A percentile compares a stretch with the other conserved stretches of the same genome.
phyloP scores from a whole-genome alignment of 2,113 vertebrate genomes.

The Brachyhypopomus occidentalis region DNA sequence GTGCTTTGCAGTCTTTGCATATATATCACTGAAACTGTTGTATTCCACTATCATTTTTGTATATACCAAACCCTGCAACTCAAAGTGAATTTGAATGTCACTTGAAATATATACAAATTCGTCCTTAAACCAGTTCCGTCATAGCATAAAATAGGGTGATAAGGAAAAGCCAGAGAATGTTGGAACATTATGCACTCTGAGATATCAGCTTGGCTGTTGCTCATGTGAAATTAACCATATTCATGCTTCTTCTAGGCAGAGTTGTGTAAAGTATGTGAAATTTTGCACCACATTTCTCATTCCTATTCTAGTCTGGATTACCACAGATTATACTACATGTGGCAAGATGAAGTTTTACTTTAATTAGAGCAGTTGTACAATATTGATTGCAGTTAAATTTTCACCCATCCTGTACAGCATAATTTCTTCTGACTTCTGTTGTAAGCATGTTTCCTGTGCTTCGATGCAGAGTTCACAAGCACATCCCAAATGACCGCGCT shows the following conservation, averaged over 20 bases:
- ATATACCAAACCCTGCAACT: too few species aligned
- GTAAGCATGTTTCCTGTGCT: not conserved
- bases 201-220: not conserved
- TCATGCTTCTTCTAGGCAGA: not conserved
- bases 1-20: too few species aligned
- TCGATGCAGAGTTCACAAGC: not conserved
- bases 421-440: conserved; percentile 18
- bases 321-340: not conserved
- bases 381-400: not conserved
- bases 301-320: too few species aligned
- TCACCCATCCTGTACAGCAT: not conserved
- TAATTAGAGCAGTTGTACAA: not conserved
- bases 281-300: not conserved
- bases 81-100: too few species aligned
- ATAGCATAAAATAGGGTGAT: not conserved
- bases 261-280: not conserved
- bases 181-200: not conserved
- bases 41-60: too few species aligned
- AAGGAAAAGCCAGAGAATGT: too few species aligned
- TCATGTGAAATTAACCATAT: not conserved
- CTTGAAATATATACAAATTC: too few species aligned
- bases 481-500: not conserved
- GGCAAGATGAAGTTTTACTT: not conserved
- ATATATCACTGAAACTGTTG: too few species aligned
- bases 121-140: too few species aligned